phyloP scores from a whole-genome alignment of 2,888 invertebrate genomes.

The Amblyjoppa proteus region DNA sequence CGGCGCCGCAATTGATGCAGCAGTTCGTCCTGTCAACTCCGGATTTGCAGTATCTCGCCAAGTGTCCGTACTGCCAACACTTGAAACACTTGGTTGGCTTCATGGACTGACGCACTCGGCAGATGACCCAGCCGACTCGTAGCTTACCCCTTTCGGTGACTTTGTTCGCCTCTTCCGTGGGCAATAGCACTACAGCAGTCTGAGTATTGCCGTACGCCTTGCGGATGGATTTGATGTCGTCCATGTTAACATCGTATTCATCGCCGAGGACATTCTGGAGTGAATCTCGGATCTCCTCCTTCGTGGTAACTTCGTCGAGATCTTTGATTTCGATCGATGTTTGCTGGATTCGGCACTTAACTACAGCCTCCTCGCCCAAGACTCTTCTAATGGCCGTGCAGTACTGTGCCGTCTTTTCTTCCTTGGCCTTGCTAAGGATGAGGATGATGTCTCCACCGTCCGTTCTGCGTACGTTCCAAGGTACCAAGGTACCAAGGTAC shows the following conservation, averaged over 20 bases:
- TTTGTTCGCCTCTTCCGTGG: conserved; percentile 36
- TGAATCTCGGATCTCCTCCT: conserved; percentile 57
- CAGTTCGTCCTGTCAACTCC: conserved; percentile 30
- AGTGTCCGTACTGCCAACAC: conserved; percentile 63
- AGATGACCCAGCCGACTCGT: conserved; percentile 54
- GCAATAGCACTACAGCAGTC: conserved; percentile 45
- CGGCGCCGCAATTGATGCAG: conserved; percentile 61
- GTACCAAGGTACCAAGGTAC: no score
- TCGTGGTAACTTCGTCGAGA: conserved; percentile 56
- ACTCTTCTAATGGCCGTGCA: conserved; percentile 19
- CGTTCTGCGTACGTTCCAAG: conserved; percentile 57
- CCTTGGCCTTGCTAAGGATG: conserved; percentile 4
- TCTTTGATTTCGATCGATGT: conserved; percentile 63
- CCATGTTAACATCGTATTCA: neutral
- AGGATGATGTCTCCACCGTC: conserved; percentile 45
- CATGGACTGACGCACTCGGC: conserved; percentile 46
- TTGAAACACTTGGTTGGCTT: conserved; percentile 53
- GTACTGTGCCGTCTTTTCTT: conserved; percentile 20
- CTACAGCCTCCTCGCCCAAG: conserved; percentile 46
- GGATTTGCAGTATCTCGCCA: conserved; percentile 46
- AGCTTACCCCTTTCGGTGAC: neutral
- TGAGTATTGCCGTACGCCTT: conserved; percentile 61
- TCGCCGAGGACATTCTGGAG: neutral
- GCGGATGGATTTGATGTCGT: conserved; percentile 3
- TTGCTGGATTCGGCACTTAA: conserved; percentile 51